These are phyloP conservation scores for Chouioia cunea DNA, from an alignment of 2,888 invertebrate genomes.

Conservation along the genomic window DNA sequence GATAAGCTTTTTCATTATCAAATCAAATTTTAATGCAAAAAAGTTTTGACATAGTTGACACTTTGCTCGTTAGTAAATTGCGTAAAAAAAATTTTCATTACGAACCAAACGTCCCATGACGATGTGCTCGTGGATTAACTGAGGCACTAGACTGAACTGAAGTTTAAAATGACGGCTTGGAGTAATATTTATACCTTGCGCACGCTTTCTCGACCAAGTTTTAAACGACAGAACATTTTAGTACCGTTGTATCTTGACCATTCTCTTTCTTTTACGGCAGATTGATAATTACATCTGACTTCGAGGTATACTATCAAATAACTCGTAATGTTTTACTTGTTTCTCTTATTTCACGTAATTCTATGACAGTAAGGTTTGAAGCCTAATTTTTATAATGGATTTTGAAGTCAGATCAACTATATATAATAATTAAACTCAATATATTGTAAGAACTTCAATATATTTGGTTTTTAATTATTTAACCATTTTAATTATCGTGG, in stretches of 20 bases:
- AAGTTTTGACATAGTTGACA: conserved; percentile 10
- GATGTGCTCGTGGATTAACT: conserved; percentile 45
- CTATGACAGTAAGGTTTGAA: no score
- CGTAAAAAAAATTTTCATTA: conserved; percentile 41
- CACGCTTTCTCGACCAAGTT: conserved; percentile 59
- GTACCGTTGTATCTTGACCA: conserved; percentile 8
- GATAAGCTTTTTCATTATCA: no score
- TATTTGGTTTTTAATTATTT: no score
- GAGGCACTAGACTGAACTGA: conserved; percentile 50
- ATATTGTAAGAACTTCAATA: no score
- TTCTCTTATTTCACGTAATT: no score
- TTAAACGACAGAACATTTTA: conserved; percentile 13
- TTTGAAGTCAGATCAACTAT: no score
- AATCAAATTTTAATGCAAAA: conserved; percentile 2
- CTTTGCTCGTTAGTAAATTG: conserved; percentile 12
- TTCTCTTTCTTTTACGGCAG: conserved; percentile 27
- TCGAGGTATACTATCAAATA: no score
- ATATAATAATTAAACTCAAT: no score
- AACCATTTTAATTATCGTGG: no score
- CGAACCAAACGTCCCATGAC: conserved; percentile 60
- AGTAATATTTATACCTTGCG: conserved; percentile 63
- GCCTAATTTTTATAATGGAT: no score
- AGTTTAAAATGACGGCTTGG: conserved; percentile 52
- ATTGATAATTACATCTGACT: conserved; percentile 1
- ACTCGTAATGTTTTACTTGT: no score